phyloP scores from a whole-genome alignment of 2,888 invertebrate genomes.

The Heliconius sara region DNA sequence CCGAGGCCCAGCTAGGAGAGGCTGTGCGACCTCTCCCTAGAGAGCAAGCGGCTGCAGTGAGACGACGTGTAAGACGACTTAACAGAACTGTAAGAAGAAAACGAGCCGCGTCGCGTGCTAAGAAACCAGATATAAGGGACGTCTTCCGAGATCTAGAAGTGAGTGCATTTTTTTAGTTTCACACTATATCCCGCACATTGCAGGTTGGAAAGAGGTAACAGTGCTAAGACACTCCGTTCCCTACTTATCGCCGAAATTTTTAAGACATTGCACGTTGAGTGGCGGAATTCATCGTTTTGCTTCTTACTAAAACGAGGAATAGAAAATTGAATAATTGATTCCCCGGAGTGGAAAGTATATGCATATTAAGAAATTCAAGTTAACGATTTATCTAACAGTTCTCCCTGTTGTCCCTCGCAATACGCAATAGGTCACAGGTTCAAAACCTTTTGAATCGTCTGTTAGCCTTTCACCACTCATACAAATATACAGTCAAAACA shows the following conservation, averaged over 20 bases:
- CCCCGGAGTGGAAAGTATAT: background rate
- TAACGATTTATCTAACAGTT: background rate
- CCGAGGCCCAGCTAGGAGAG: conserved; percentile 86
- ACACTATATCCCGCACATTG: no score
- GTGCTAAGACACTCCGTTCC: no score
- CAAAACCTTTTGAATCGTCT: background rate
- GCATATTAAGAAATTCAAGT: background rate
- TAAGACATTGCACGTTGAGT: background rate
- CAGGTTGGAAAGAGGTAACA: no score
- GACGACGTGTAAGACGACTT: conserved; percentile 88
- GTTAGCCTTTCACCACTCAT: conserved; percentile 14
- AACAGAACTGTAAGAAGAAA: conserved; percentile 89
- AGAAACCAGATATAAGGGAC: conserved; percentile 92
- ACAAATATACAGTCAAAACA: background rate
- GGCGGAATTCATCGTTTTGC: background rate
- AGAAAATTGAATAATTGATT: background rate
- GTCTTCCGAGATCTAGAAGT: conserved; percentile 93
- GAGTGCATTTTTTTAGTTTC: conserved; percentile 51
- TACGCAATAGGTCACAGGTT: conserved; percentile 20
- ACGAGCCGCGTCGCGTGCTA: conserved; percentile 81
- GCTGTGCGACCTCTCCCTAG: conserved; percentile 85
- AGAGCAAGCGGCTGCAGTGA: conserved; percentile 91
- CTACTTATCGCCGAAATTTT: background rate
- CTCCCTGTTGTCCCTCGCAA: background rate
- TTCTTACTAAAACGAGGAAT: background rate